A percentile compares a stretch with the other conserved stretches of the same genome.
phyloP scores from a whole-genome alignment of 2,888 invertebrate species.

The Azorinus chamasolen region DNA sequence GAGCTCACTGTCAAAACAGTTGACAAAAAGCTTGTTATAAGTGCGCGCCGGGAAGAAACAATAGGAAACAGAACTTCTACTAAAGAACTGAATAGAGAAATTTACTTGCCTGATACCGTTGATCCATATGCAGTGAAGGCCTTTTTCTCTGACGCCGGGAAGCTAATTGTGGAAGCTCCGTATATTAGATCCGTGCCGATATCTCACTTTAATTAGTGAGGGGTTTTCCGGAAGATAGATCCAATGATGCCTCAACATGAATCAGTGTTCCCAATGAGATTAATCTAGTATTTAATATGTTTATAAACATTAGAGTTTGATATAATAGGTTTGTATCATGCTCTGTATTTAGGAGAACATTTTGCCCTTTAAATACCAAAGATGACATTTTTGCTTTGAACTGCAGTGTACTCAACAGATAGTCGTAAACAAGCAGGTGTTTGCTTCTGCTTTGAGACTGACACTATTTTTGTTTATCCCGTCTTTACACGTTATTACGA shows the following conservation, averaged over 20 bases:
- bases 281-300: too few relatives aligned
- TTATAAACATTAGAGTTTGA: too few relatives aligned
- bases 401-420: too few relatives aligned
- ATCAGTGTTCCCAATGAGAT: too few relatives aligned
- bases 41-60: slow-evolving; percentile 83
- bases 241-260: neutral
- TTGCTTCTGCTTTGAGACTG: too few relatives aligned
- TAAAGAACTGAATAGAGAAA: slow-evolving; percentile 84
- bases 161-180: slow-evolving; percentile 85
- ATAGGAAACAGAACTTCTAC: slow-evolving; percentile 82
- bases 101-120: slow-evolving; percentile 84
- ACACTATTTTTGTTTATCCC: too few relatives aligned
- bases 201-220: neutral
- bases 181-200: slow-evolving; percentile 66
- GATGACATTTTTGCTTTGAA: too few relatives aligned
- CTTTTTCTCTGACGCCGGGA: slow-evolving; percentile 84
- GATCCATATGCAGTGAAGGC: slow-evolving; percentile 85
- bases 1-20: slow-evolving; percentile 85
- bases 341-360: too few relatives aligned
- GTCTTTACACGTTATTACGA: too few relatives aligned
- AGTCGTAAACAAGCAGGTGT: too few relatives aligned
- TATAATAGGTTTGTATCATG: too few relatives aligned
- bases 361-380: too few relatives aligned
- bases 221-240: slow-evolving; percentile 3
- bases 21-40: slow-evolving; percentile 81